Base-by-base conservation (phyloP, 2,113 vertebrate species). In the Pelecanoides urinatrix region DNA sequence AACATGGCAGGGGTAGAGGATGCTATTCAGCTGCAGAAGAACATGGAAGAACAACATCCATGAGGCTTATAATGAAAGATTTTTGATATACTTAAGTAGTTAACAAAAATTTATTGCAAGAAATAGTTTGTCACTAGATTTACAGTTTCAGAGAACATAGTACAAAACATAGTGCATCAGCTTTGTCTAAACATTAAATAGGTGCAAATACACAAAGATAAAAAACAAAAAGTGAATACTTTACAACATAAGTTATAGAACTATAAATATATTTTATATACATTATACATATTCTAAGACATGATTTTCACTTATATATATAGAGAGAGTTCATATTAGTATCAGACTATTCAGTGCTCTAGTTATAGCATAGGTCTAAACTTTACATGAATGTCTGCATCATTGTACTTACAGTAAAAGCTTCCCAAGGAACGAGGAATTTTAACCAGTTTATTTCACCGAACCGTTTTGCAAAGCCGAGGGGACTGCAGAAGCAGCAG, bases 21-120 rank as follows among this genome's bases (percentile, higher is more conserved):
- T 66, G 62, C 42, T 86, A 68, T 82, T 95, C 75, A 93, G 81
- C 86, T 63, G 94, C 75, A 82, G 95, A 88, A 97, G 81, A 94
- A 80, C 92, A 96, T 55, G 67, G 96, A 95, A 97, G 93, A 96
- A 83, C 80, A 96, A 92, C 90, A 92, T 95, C 67, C 61, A 29
- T 42, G 82, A 97, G 70, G 74, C 74, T 91, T 90, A 87, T 72
- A 97, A 96, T 94, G 92, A 96, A 96, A 86, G 70, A 97, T 97
- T 94, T 95, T 96, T 96, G 20, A 93, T 98, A 96, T 98, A 62
- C 95, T 97, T 96, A 96, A 97, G 97, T 98, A 97, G 81, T 98
- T 98, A 98, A 98, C 98, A 98, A 97, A 98, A 98, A 97, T 98
- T 98, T 98, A 98, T 98, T 98, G 98, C 98, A 98, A 98, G 98